phyloP scores from a whole-genome alignment of 2,888 invertebrate species.

The Chaetogeoica ovagalla region DNA sequence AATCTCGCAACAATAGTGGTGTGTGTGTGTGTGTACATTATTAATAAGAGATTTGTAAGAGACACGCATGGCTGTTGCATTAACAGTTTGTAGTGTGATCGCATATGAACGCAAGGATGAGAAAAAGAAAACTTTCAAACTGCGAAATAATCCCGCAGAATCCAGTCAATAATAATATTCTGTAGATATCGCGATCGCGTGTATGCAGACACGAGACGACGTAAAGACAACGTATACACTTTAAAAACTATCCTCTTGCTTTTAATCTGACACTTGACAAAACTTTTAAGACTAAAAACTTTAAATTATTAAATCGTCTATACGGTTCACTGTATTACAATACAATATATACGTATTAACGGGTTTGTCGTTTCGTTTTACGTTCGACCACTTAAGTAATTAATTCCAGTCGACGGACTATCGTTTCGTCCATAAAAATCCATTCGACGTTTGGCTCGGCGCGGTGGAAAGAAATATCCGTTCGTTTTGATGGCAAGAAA shows the following conservation, averaged over 20 bases:
- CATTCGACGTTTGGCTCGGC: no score
- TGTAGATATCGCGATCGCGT: background rate
- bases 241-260: background rate
- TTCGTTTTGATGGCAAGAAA: no score
- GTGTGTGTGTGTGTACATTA: no score
- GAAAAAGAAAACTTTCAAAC: background rate
- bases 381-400: constrained; percentile 11
- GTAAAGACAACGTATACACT: background rate
- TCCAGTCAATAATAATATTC: background rate
- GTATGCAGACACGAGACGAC: no score
- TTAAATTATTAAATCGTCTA: background rate
- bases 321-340: background rate
- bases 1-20: no score
- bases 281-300: background rate
- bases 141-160: background rate
- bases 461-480: no score
- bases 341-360: background rate
- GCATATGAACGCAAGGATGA: background rate
- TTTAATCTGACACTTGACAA: constrained; percentile 19
- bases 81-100: background rate
- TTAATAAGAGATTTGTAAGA: no score
- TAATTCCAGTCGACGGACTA: background rate
- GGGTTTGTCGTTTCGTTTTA: background rate
- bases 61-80: no score
- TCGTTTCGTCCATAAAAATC: background rate